Percentiles rank a stretch among this genome's conserved stretches.
These are phyloP conservation scores for Beris morrisii DNA, from an alignment of 2,888 invertebrate genomes.

Conservation along the genomic window DNA sequence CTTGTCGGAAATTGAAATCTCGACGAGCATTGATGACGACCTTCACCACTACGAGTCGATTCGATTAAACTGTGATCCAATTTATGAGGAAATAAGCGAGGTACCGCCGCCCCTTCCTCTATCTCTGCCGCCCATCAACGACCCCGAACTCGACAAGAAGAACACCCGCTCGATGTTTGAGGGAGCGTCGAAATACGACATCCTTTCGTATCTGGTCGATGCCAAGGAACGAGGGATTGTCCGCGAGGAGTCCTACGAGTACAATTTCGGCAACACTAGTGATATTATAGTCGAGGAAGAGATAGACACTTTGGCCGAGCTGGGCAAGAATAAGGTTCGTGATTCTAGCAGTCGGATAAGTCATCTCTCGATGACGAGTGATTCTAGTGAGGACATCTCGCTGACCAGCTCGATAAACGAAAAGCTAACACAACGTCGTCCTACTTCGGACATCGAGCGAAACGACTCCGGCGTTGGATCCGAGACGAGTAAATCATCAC, in stretches of 20 bases:
- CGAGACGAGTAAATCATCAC: conserved; percentile 84
- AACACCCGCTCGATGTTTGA: conserved; percentile 73
- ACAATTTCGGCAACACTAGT: conserved; percentile 61
- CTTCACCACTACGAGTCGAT: conserved; percentile 76
- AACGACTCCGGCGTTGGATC: conserved; percentile 93
- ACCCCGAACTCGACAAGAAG: conserved; percentile 72
- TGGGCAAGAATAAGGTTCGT: conserved; percentile 57
- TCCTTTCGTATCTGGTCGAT: conserved; percentile 85
- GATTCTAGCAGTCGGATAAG: conserved; percentile 71
- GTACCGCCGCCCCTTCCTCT: conserved; percentile 78
- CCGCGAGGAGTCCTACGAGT: conserved; percentile 71
- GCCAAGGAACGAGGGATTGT: conserved; percentile 76
- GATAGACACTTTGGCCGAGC: conserved; percentile 62
- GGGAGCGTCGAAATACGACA: conserved; percentile 85
- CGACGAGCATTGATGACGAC: conserved; percentile 64
- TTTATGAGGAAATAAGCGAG: conserved; percentile 76
- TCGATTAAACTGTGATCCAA: conserved; percentile 67
- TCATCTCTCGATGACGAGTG: conserved; percentile 78
- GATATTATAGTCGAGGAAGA: conserved; percentile 60
- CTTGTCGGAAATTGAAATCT: conserved; percentile 67
- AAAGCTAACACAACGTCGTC: conserved; percentile 58
- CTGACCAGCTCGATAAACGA: conserved; percentile 63
- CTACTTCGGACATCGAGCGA: conserved; percentile 74
- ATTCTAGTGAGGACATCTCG: conserved; percentile 83
- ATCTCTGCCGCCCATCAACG: conserved; percentile 73